These are phyloP conservation scores for Menidia menidia DNA, from an alignment of 2,797 vertebrate genomes.

Conservation along the genomic window DNA sequence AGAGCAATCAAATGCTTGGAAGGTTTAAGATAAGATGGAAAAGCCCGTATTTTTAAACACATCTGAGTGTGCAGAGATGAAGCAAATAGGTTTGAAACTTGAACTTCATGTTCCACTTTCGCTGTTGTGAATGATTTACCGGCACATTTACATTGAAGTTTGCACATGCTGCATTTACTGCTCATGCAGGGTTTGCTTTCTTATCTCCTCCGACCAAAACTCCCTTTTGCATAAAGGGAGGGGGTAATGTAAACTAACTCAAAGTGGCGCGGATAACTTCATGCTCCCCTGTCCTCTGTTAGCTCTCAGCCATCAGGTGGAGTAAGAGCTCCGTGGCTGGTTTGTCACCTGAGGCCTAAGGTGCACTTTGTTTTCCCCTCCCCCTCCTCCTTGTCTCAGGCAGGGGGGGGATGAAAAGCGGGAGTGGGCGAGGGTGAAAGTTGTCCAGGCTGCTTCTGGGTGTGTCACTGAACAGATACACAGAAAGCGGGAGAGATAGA, in stretches of 20 bases:
- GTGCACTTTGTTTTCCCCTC: conserved; percentile 45
- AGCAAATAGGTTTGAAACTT: conserved; percentile 26
- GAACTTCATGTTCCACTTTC: conserved; percentile 22
- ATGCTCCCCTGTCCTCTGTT: conserved; percentile 14
- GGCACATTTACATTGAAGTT: conserved; percentile 26
- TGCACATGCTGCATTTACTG: conserved; percentile 17
- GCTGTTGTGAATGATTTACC: conserved; percentile 21
- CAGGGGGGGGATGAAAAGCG: conserved; percentile 21
- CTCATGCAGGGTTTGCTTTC: conserved; percentile 39
- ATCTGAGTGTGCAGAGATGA: conserved; percentile 27
- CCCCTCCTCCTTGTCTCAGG: conserved; percentile 22
- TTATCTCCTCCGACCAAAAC: conserved; percentile 32
- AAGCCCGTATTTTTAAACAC: conserved; percentile 38
- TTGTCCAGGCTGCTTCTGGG: conserved; percentile 49
- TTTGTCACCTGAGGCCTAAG: conserved; percentile 63
- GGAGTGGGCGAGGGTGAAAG: conserved; percentile 54
- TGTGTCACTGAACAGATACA: conserved; percentile 69
- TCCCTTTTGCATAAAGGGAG: conserved; percentile 41
- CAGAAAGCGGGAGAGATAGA: conserved; percentile 26
- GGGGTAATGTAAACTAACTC: conserved; percentile 44
- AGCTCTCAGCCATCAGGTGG: conserved; percentile 70
- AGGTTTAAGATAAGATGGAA: conserved; percentile 43
- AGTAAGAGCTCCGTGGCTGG: conserved; percentile 67
- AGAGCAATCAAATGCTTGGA: conserved; percentile 19
- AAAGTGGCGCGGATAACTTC: conserved; percentile 14